Base-by-base conservation (phyloP, 2,113 vertebrate species). In the Micromys minutus region DNA sequence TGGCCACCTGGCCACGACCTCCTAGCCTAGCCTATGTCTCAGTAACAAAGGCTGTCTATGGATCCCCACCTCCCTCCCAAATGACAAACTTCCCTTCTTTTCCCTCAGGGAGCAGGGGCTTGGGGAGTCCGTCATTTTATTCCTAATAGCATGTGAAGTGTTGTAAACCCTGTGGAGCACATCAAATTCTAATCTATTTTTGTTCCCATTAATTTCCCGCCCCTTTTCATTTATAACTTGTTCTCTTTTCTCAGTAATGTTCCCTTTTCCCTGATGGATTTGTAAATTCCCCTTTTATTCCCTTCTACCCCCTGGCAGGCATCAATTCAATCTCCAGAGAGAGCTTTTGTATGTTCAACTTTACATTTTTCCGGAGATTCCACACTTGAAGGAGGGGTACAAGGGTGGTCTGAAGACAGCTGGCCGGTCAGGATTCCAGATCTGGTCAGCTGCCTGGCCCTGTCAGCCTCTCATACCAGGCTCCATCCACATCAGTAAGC, bases 161-260 rank as follows among this genome's bases (percentile, higher is more conserved):
- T 72, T 89, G 50, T 76, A 93, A 91, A 81, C 89, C 91, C 93
- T 0, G 0, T n/a, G 42, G 87, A 95, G 94, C 59, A 87, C 77
- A 89, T 96, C 92, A 96, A 94, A 97, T 95, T 95, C 87, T 83
- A 95, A 94, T 93, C 91, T 96, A 87, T 95, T 96, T 97, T 93
- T 67, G 89, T 94, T 67, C 91, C 61, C 89, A 91, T 96, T 96
- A 94, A 94, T 94, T 95, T 93, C 65, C 87, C 86, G 67, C 89
- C 90, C 72, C n/a, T 97, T 96, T 94, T 96, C 97, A 84, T 93
- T 95, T 97, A 87, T 89, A 91, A 93, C 79, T 94, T 89, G 87
- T 47, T 93, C 92, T 96, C 52, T 89, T 92, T 92, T 95, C 93
- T 91, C 93, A 59, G 10, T 86, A 91, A 91, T 93, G 86, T 55